These are phyloP conservation scores for Ramphastos sulfuratus DNA, from an alignment of 2,113 vertebrate genomes.

Conservation along the genomic window DNA sequence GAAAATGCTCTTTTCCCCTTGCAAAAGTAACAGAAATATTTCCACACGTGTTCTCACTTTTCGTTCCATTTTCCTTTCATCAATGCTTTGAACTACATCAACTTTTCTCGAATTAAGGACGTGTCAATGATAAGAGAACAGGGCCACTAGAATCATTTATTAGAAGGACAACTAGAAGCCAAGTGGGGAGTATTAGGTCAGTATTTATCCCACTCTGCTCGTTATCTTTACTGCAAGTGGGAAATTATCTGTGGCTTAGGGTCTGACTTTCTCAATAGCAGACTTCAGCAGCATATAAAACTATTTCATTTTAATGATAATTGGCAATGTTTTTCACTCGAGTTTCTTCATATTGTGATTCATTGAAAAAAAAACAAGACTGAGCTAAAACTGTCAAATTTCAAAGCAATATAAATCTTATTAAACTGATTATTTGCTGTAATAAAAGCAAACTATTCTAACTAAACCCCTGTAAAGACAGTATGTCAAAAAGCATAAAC, in stretches of 20 bases:
- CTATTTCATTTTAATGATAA: slow-evolving; percentile 5
- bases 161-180: neutral
- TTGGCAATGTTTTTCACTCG: neutral
- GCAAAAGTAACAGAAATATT: neutral
- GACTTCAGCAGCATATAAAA: neutral
- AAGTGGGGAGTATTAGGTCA: neutral
- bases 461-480: neutral
- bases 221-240: neutral
- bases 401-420: slow-evolving; percentile 11
- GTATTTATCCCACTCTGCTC: neutral
- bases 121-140: neutral
- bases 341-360: too few relatives aligned
- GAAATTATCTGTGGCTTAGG: neutral
- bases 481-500: neutral
- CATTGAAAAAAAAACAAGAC: neutral
- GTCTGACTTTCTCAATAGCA: neutral
- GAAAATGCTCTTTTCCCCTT: neutral
- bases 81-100: neutral
- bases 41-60: neutral
- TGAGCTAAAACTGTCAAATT: neutral
- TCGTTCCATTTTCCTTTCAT: neutral
- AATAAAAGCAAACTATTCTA: neutral
- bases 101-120: neutral
- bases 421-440: neutral
- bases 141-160: neutral